Base-by-base conservation (phyloP, 2,888 invertebrate genomes). In the Gymnocheta viridis region DNA sequence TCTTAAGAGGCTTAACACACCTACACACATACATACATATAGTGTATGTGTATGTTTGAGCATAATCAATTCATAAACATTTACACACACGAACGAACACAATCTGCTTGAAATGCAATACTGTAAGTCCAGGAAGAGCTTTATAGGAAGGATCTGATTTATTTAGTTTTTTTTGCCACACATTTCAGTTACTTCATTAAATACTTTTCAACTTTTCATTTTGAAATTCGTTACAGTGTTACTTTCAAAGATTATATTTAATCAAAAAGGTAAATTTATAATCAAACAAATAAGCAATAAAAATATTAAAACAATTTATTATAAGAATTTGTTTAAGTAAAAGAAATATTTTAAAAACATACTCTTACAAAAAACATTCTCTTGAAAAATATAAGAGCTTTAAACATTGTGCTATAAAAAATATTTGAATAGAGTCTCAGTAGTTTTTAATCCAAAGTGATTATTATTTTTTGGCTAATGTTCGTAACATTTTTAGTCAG, bases 1-100 rank as follows among this genome's bases (percentile, higher is more conserved):
- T 4, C 32, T 24, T 54, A 70, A 70, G 54, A 54, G 38, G 47
- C 66, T 73, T 66, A 54, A 27, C n/a, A 32, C 12, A 67, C 22
- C 32, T 58, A 7, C 1, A 69, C 4, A 66, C 32, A 51, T 2
- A 24, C 19, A 47, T 22, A 17, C 12, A 17, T 2, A 2, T 56
- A 22, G 24, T 19, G 2, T 64, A 17, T 41, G 17, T 56, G 7
- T 22, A 22, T 32, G 32, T 9, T 4, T 47, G 19, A 47, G 47
- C 19, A 2, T 47, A 29, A 47, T 17, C 44, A 47, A 47, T 44
- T 29, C 7, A 38, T 12, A 24, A 10, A 29, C 38, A 54, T 35
- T 29, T 54, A 24, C 44, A 54, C 29, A 44, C 29, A 54, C 38
- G 10, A 47, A 49, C 6, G 27, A 49, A 14, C 17, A 17, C 44